Base-by-base conservation (phyloP, 1,140 invertebrate genomes). In the Rhynchophorus ferrugineus region DNA sequence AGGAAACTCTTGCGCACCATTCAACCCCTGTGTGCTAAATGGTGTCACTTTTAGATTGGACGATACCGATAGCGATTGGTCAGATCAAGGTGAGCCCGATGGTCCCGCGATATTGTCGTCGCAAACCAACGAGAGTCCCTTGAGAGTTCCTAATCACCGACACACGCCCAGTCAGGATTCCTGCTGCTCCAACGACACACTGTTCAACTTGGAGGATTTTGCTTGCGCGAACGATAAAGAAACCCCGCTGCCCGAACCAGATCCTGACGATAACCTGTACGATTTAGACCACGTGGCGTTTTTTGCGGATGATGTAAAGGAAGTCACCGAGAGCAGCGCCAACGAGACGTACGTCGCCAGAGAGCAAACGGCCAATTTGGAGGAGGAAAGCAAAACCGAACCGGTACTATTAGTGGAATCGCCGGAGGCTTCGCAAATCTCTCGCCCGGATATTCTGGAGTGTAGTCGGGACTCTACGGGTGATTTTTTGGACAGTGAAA, bases 171-270 rank as follows among this genome's bases (percentile, higher is more conserved):
- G 75, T 56, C 77, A 78, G 54, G 75, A 77, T 59, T 79, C 76
- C 3, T 79, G 75, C 70, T 78, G 77, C 63, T 79, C 77, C 21
- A 78, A 78, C 58, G 77, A 79, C 59, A 79, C 77, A 1, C 63
- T 79, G 2, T 79, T 78, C 60, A 78, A 79, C 58, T 70, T 78
- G 3, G 77, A 79, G 57, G 77, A 79, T 55, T 56, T 69, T 19
- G 59, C 51, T 9, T 54, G 36, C 43, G 54, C 24, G 9, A 39
- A 43, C 20, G 20, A 49, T 9, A 39, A 46, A 44, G 46, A 39
- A 1, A 45, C 34, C 20, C 39, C 16, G 36, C n/a, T n/a, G n/a
- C n/a, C n/a, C n/a, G n/a, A n/a, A n/a, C 16, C 11, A 33, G 41
- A 44, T n/a, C 16, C 11, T 33, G 47, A 22, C 17, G 46, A 38